phyloP scores from a whole-genome alignment of 2,888 invertebrate genomes.

The Noctua pronuba region DNA sequence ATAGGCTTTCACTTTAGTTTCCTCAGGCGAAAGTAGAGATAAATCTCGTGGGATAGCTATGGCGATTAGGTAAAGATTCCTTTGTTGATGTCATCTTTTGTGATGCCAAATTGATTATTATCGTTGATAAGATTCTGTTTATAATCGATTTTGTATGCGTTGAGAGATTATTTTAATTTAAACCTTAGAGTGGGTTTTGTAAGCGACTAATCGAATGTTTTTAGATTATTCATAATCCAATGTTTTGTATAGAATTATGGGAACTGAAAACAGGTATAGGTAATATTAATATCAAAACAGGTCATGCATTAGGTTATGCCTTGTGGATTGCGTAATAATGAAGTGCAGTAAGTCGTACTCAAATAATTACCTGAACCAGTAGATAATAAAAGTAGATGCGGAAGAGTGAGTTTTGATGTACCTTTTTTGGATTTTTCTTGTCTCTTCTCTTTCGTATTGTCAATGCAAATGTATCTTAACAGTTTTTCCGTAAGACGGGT shows the following conservation, averaged over 20 bases:
- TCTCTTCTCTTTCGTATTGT: background rate
- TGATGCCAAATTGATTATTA: conserved; percentile 48
- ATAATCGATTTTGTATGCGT: conserved; percentile 40
- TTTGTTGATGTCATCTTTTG: conserved; percentile 49
- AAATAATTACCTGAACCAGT: background rate
- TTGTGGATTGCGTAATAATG: background rate
- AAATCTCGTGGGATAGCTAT: conserved; percentile 53
- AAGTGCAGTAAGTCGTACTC: background rate
- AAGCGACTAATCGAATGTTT: background rate
- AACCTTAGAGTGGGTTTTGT: conserved; percentile 2
- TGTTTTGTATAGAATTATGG: background rate
- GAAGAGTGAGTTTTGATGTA: background rate
- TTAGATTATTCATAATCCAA: background rate
- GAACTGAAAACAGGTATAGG: background rate
- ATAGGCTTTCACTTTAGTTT: conserved; percentile 72
- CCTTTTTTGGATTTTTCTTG: background rate
- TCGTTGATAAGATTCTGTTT: conserved; percentile 33
- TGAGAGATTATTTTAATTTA: conserved; percentile 22
- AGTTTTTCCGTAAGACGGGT: background rate
- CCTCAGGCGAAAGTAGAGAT: conserved; percentile 68
- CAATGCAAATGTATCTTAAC: background rate
- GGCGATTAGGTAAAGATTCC: conserved; percentile 45
- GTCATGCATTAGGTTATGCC: background rate
- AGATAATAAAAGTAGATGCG: background rate
- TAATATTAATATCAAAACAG: background rate